phyloP scores from a whole-genome alignment of 2,797 vertebrate genomes.

The Podarcis siculus region DNA sequence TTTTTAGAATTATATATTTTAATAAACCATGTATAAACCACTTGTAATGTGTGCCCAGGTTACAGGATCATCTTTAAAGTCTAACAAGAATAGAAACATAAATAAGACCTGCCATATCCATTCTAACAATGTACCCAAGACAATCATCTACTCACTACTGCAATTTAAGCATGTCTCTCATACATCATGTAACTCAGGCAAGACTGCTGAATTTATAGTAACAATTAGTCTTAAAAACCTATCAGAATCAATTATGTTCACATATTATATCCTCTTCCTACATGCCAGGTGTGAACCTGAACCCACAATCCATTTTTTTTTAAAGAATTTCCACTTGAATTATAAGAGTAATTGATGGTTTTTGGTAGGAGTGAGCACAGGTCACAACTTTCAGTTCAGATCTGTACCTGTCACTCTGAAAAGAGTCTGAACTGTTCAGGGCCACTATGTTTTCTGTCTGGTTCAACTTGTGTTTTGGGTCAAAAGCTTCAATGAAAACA shows the following conservation, averaged over 20 bases:
- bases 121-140: conserved; percentile 9
- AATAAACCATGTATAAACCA: conserved; percentile 1
- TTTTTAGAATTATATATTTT: conserved; percentile 15
- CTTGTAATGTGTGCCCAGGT: background rate
- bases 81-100: conserved; percentile 2
- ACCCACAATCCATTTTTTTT: background rate
- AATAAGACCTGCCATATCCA: conserved; percentile 19
- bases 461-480: too few species aligned
- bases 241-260: conserved; percentile 35
- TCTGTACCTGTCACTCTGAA: too few species aligned
- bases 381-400: too few species aligned
- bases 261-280: background rate
- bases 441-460: too few species aligned
- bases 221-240: conserved; percentile 35
- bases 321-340: background rate
- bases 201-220: conserved; percentile 32
- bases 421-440: too few species aligned
- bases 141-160: conserved; percentile 25
- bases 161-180: conserved; percentile 28
- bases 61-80: conserved; percentile 3
- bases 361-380: background rate
- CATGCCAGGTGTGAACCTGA: background rate
- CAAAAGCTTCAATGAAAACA: too few species aligned
- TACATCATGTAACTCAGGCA: conserved; percentile 37
- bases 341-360: background rate